Evolutionary conservation across 2,888 invertebrate genomes (phyloP).

Genomic region (Fragum fragum): DNA sequence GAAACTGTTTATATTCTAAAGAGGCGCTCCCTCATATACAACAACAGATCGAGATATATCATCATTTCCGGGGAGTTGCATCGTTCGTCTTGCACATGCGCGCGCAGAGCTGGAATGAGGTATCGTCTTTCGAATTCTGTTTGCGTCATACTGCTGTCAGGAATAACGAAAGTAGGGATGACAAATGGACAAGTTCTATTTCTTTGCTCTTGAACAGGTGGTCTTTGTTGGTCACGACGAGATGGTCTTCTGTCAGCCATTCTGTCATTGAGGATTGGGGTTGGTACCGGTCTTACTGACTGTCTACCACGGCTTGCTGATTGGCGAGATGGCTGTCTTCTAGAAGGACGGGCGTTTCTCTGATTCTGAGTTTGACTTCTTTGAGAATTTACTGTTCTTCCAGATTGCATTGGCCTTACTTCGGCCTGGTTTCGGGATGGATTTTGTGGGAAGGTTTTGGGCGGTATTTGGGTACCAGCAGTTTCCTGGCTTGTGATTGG

Average conservation of each 20-base stretch:
- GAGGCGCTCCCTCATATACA: slow-evolving; percentile 40
- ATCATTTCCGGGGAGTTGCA: slow-evolving; percentile 45
- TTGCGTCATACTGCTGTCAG: slow-evolving; percentile 44
- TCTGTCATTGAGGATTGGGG: slow-evolving; percentile 8
- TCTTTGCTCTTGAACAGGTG: not conserved
- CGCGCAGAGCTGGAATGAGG: slow-evolving; percentile 50
- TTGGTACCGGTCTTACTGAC: not conserved
- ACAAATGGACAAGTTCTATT: slow-evolving; percentile 31
- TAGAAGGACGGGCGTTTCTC: not conserved
- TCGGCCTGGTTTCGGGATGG: not conserved
- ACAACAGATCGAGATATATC: slow-evolving; percentile 54
- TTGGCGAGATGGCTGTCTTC: not conserved
- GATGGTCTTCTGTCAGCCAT: slow-evolving; percentile 1
- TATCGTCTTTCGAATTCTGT: slow-evolving; percentile 49
- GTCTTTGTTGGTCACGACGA: not conserved
- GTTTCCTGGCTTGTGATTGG: not conserved
- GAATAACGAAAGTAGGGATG: slow-evolving; percentile 40
- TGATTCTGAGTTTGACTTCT: not conserved
- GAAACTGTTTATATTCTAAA: slow-evolving; percentile 40
- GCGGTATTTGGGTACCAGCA: not conserved
- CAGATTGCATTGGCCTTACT: not conserved
- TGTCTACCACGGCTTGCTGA: not conserved
- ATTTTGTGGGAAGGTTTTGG: not conserved
- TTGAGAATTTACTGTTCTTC: not conserved
- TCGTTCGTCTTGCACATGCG: slow-evolving; percentile 34